These are phyloP conservation scores for Semaprochilodus insignis DNA, from an alignment of 2,797 vertebrate species.

Conservation along the genomic window DNA sequence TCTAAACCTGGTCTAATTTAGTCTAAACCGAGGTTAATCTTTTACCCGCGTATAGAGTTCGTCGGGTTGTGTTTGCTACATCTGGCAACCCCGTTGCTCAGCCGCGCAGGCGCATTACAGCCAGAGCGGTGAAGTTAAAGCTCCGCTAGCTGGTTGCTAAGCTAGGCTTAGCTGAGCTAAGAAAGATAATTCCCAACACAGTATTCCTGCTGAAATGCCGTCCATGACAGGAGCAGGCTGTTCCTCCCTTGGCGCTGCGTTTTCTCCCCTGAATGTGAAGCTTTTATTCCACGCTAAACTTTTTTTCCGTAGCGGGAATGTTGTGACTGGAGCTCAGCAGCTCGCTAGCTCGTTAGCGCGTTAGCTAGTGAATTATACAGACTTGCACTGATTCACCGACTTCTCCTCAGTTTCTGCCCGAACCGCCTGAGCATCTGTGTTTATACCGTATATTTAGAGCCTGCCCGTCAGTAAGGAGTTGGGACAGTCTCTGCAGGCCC, in stretches of 20 bases:
- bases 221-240: not conserved
- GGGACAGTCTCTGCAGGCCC: not conserved
- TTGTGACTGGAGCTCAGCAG: not conserved
- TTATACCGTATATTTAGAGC: not conserved
- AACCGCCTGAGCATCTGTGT: not conserved
- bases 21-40: no score
- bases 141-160: not conserved
- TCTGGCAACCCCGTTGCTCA: not conserved
- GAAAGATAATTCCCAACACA: not conserved
- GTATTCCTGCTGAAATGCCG: not conserved
- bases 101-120: not conserved
- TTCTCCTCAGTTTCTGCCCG: not conserved
- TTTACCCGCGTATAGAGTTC: no score
- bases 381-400: not conserved
- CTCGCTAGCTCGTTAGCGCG: constrained; percentile 34
- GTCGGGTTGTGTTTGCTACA: not conserved
- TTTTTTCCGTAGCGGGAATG: not conserved
- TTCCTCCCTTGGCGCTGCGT: not conserved
- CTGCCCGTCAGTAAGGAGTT: not conserved
- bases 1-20: no score
- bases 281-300: not conserved
- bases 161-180: constrained; percentile 1
- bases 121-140: not conserved
- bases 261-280: not conserved
- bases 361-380: constrained; percentile 6